Percentiles rank a stretch among this genome's conserved stretches.
These are phyloP conservation scores for Agrilus biguttatus DNA, from an alignment of 2,888 invertebrate species.

Conservation along the genomic window DNA sequence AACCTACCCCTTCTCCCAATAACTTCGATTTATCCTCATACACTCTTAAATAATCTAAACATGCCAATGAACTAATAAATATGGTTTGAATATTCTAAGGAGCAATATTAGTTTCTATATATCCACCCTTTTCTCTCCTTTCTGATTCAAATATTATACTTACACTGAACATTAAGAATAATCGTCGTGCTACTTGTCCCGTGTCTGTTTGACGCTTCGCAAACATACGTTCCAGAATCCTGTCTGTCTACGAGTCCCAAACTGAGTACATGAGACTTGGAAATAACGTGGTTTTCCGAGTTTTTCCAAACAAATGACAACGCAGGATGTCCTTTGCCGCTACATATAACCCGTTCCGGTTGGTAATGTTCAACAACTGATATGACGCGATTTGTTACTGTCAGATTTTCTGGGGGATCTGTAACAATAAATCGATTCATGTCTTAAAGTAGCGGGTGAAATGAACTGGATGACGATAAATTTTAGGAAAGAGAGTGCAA, in stretches of 20 bases:
- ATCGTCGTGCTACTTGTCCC: constrained; percentile 57
- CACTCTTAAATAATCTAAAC: too few relatives aligned
- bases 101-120: too few relatives aligned
- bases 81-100: too few relatives aligned
- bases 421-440: constrained; percentile 10
- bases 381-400: constrained; percentile 43
- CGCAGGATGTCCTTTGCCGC: constrained; percentile 52
- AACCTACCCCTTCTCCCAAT: too few relatives aligned
- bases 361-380: constrained; percentile 40
- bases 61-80: too few relatives aligned
- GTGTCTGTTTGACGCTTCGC: constrained; percentile 67
- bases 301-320: constrained; percentile 62
- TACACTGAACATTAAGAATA: constrained; percentile 71
- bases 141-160: constrained; percentile 28
- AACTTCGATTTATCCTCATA: too few relatives aligned
- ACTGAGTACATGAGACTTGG: constrained; percentile 38
- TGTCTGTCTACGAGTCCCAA: constrained; percentile 52
- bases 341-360: constrained; percentile 42
- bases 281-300: constrained; percentile 35
- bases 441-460: too few relatives aligned
- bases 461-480: too few relatives aligned
- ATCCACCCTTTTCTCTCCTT: too few relatives aligned
- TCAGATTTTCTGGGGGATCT: constrained; percentile 79
- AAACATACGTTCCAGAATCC: constrained; percentile 64
- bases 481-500: too few relatives aligned